Evolutionary conservation across 2,888 invertebrate species (phyloP).

Genomic region (Alsophila aescularia): DNA sequence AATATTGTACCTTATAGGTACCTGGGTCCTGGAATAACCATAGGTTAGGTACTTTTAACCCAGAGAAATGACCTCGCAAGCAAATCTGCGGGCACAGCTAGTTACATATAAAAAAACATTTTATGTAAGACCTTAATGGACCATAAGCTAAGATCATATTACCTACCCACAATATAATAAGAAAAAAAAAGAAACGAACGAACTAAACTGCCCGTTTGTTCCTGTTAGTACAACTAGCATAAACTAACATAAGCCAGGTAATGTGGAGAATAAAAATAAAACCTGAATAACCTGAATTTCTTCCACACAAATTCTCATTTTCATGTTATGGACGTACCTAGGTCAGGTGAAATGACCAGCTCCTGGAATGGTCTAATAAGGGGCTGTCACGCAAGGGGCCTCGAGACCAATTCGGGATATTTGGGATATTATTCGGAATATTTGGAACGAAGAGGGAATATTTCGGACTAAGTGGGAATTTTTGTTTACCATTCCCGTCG

Average conservation of each 20-base stretch:
- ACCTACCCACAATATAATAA: background rate
- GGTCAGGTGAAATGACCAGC: background rate
- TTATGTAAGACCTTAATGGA: no score
- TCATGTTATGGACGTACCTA: background rate
- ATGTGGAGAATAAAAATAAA: slow-evolving; percentile 6
- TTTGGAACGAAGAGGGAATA: slow-evolving; percentile 1
- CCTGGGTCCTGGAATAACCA: no score
- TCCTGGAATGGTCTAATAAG: slow-evolving; percentile 6
- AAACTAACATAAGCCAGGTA: slow-evolving; percentile 12
- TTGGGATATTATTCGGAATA: slow-evolving; percentile 6
- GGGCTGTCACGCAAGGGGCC: background rate
- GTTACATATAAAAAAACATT: no score
- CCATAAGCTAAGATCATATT: no score
- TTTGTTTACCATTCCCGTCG: slow-evolving; percentile 64
- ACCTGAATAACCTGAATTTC: slow-evolving; percentile 3
- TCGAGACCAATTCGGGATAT: slow-evolving; percentile 6
- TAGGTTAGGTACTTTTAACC: no score
- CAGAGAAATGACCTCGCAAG: no score
- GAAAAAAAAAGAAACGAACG: background rate
- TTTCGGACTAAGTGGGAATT: slow-evolving; percentile 42
- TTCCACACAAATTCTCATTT: background rate
- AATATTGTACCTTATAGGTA: no score
- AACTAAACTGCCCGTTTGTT: slow-evolving; percentile 1
- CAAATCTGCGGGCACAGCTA: no score
- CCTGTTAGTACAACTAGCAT: background rate